phyloP scores from a whole-genome alignment of 1,140 invertebrate species.

The Batillaria attramentaria region DNA sequence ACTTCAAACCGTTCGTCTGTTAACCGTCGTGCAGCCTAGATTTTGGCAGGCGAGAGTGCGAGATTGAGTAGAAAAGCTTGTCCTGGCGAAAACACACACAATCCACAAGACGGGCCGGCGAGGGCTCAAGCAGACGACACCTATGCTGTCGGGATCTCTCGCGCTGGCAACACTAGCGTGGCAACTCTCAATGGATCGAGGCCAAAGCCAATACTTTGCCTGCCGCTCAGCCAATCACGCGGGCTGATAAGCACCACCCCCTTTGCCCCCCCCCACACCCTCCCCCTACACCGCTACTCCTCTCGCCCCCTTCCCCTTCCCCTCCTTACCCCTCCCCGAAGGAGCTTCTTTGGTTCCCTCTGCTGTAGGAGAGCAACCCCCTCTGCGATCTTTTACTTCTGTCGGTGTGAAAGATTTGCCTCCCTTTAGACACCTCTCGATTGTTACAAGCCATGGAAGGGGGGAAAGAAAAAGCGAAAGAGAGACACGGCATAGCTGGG shows the following conservation, averaged over 20 bases:
- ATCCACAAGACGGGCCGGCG: constrained; percentile 10
- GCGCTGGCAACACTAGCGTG: constrained; percentile 28
- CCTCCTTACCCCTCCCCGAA: background rate
- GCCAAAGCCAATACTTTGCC: constrained; percentile 34
- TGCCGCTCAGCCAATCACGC: constrained; percentile 34
- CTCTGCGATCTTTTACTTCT: constrained; percentile 30
- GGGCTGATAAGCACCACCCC: constrained; percentile 30
- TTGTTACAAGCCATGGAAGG: constrained; percentile 3
- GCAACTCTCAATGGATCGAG: constrained; percentile 32
- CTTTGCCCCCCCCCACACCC: background rate
- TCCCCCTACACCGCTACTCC: background rate
- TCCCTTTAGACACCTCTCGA: constrained; percentile 22
- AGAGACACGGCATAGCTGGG: constrained; percentile 12
- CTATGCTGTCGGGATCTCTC: constrained; percentile 29
- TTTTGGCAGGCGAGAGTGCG: constrained; percentile 23
- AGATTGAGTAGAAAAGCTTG: constrained; percentile 28
- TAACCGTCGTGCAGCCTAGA: constrained; percentile 12
- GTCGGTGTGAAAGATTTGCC: constrained; percentile 19
- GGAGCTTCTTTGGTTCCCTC: no score
- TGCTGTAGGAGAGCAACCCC: background rate
- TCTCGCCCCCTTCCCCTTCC: background rate
- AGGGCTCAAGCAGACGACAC: constrained; percentile 34
- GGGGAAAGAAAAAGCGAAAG: constrained; percentile 1
- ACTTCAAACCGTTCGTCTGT: background rate
- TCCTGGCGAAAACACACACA: constrained; percentile 27